phyloP scores from a whole-genome alignment of 2,797 vertebrate species.

The Brachyalestes nurse region DNA sequence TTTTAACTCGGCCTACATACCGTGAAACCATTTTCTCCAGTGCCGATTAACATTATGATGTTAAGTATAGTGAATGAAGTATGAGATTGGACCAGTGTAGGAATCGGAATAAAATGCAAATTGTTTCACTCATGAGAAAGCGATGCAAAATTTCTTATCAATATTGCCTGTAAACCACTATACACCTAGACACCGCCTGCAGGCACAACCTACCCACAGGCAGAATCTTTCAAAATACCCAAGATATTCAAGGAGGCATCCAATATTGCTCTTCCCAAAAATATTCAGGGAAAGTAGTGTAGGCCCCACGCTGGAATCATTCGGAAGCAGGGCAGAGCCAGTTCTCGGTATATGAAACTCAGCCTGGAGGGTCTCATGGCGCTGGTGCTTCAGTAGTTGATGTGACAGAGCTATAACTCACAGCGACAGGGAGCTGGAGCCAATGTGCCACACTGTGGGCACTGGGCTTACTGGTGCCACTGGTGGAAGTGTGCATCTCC shows the following conservation, averaged over 20 bases:
- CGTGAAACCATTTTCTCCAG: neutral
- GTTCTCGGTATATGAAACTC: constrained; percentile 32
- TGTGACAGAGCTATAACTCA: constrained; percentile 53
- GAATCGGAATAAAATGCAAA: neutral
- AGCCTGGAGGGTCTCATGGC: constrained; percentile 41
- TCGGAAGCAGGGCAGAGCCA: constrained; percentile 32
- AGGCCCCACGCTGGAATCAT: constrained; percentile 20
- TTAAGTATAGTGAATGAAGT: neutral
- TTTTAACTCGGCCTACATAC: neutral
- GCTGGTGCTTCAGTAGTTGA: constrained; percentile 43
- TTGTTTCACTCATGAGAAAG: neutral
- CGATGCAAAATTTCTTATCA: neutral
- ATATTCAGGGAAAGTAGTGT: constrained; percentile 13
- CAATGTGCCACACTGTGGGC: constrained; percentile 34
- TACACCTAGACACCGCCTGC: neutral
- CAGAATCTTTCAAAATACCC: neutral
- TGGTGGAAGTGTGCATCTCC: constrained; percentile 34
- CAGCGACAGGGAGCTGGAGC: constrained; percentile 46
- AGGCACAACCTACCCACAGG: neutral
- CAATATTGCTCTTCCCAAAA: constrained; percentile 23
- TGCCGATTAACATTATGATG: neutral
- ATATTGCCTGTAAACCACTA: neutral
- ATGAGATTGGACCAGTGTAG: neutral
- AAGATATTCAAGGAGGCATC: neutral
- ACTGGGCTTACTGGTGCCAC: constrained; percentile 26